Percentiles rank a stretch among this genome's conserved stretches.
Evolutionary conservation across 2,888 invertebrate species (phyloP).

Genomic region (Pteria penguin): DNA sequence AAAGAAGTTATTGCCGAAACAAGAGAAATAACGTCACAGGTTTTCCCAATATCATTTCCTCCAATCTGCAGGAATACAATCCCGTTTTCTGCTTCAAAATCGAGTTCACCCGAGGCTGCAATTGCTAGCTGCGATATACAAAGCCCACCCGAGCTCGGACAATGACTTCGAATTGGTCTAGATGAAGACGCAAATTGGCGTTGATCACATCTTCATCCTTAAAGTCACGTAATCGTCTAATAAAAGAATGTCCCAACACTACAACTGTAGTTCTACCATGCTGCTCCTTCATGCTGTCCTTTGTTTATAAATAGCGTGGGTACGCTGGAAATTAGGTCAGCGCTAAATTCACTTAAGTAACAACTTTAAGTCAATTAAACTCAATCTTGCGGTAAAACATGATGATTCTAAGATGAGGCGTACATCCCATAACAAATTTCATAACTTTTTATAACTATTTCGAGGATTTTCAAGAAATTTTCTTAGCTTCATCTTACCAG

Average conservation of each 20-base stretch:
- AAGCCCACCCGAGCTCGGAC: neutral
- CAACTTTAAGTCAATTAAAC: neutral
- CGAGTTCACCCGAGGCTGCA: neutral
- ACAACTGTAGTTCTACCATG: neutral
- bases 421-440: too few relatives aligned
- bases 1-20: neutral
- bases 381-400: too few relatives aligned
- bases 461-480: too few relatives aligned
- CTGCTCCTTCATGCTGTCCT: neutral
- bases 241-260: neutral
- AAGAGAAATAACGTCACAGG: neutral
- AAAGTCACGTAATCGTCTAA: constrained; percentile 5
- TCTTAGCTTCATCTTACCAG: too few relatives aligned
- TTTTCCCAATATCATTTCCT: neutral
- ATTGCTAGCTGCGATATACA: neutral
- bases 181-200: neutral
- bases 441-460: too few relatives aligned
- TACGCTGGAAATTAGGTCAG: neutral
- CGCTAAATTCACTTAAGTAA: neutral
- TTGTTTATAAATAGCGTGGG: neutral
- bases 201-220: neutral
- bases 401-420: too few relatives aligned
- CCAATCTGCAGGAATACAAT: neutral
- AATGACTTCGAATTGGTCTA: neutral
- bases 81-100: neutral